Evolutionary conservation across 2,113 vertebrate genomes (phyloP).

Genomic region (Calcarius ornatus): DNA sequence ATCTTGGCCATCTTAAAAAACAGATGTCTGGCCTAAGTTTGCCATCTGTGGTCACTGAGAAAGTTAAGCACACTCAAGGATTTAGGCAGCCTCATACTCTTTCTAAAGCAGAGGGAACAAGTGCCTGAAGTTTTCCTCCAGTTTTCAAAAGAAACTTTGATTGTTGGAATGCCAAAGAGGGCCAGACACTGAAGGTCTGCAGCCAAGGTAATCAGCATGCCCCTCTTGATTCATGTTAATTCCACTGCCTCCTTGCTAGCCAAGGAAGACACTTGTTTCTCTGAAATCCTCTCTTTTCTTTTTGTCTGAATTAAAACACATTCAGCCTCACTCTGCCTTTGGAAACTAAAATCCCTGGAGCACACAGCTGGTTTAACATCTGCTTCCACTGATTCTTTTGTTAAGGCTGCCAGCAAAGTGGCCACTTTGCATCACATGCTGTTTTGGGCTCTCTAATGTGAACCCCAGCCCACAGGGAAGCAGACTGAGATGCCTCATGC

Average conservation of each 20-base stretch:
- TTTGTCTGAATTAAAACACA: not conserved
- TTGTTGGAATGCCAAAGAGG: not conserved
- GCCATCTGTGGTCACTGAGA: not conserved
- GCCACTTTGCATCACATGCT: not conserved
- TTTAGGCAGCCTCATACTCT: not conserved
- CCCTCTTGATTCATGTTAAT: not conserved
- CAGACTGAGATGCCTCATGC: not conserved
- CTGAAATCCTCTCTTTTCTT: not conserved
- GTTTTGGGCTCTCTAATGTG: not conserved
- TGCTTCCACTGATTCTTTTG: not conserved
- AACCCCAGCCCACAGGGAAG: not conserved
- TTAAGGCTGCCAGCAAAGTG: not conserved
- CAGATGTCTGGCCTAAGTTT: not conserved
- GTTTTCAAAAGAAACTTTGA: not conserved
- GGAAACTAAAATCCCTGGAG: not conserved
- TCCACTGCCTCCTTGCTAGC: not conserved
- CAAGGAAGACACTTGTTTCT: not conserved
- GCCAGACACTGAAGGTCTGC: not conserved
- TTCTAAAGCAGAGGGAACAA: not conserved
- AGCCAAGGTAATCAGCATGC: rapidly evolving
- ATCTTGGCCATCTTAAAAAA: not conserved
- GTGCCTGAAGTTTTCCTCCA: not conserved
- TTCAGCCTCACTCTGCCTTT: not conserved
- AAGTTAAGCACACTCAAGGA: not conserved
- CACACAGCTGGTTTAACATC: not conserved